phyloP scores from a whole-genome alignment of 1,140 invertebrate species.

The Chironomus tepperi region DNA sequence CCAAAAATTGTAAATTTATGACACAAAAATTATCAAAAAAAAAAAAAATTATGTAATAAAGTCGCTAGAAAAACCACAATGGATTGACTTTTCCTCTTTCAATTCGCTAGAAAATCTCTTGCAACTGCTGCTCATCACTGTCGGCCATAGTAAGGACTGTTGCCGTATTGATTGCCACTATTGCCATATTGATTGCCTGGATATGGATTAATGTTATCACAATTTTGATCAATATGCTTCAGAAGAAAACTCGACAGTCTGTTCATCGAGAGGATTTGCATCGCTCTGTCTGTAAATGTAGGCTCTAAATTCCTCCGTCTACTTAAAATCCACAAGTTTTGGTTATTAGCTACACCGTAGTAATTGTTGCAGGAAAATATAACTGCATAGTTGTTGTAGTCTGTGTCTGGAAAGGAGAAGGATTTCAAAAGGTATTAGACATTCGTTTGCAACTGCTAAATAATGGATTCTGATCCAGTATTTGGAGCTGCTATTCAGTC shows the following conservation, averaged over 20 bases:
- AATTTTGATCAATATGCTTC: background rate
- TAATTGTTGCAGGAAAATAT: background rate
- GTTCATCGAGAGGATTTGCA: background rate
- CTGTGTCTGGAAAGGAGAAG: background rate
- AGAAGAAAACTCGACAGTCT: background rate
- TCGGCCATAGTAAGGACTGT: background rate
- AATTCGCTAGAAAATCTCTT: background rate
- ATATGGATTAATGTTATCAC: background rate
- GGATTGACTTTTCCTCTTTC: background rate
- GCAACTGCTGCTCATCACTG: background rate
- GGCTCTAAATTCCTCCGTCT: background rate
- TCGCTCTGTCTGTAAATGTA: background rate
- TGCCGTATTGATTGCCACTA: background rate
- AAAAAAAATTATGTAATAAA: background rate
- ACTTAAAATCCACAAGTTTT: background rate
- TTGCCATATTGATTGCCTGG: background rate
- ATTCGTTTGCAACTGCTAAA: too few relatives aligned
- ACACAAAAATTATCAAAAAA: background rate
- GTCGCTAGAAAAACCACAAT: background rate
- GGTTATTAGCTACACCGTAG: background rate
- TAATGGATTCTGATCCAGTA: too few relatives aligned
- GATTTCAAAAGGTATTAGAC: too few relatives aligned
- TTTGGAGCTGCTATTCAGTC: too few relatives aligned
- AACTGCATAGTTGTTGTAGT: background rate
- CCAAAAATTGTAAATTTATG: conserved; percentile 14